Base-by-base conservation (phyloP, 2,888 invertebrate genomes). In the Plagodis dolabraria region DNA sequence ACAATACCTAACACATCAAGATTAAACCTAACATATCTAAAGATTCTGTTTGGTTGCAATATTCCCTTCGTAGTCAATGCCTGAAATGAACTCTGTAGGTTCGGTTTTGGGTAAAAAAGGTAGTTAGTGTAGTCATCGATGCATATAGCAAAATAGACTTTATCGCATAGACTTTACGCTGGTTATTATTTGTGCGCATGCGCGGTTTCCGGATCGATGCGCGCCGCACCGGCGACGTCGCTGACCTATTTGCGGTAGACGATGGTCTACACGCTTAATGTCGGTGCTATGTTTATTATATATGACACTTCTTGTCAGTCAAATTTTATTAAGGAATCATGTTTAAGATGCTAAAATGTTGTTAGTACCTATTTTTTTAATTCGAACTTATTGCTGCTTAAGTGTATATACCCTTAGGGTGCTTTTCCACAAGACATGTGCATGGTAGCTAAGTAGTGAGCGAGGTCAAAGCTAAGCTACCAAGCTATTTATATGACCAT, bases 121-220 rank as follows among this genome's bases (percentile, higher is more conserved):
- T 51, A 60, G 53, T 38, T 46, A 43, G 57, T 48, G 53, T 11
- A 46, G 47, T 52, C 61, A 63, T 65, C 60, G 64, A 58, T 46
- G 58, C 60, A 43, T 43, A 11, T 53, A 47, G 33, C 22, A 70
- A 70, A 63, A 47, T 70, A 59, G 48, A 63, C 68, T 57, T 57
- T 76, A 70, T 55, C 22, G 6, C 2, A 7, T n/a, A 42, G 22
- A 12, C 6, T 2, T 54, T 77, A 75, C 63, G 70, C 70, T 74
- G 46, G 57, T 66, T 53, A 57, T 57, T 57, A 9, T 49, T 10
- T 6, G 50, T 60, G 74, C 89, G 91, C 90, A 85, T 80, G 91
- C 90, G 91, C 66, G 80, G 52, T 40, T 65, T 57, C 45, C 62
- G 80, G 89, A 90, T 92, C 91, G 91, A 91, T 92, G 83, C 64